Conservation (phyloP, 2,888 invertebrate species). For the Thyatira batis region DNA sequence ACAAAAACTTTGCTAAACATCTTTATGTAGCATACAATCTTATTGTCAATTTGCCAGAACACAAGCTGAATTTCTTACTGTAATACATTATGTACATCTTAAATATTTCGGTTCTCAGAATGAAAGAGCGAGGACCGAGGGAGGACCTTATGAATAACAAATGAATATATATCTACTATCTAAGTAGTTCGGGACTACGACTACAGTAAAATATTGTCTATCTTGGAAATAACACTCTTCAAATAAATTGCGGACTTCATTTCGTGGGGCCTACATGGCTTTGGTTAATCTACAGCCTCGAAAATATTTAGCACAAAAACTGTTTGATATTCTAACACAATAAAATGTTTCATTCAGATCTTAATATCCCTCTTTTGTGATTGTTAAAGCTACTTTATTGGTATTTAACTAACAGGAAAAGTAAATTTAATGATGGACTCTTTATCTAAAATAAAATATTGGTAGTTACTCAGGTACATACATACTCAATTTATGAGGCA, state of each 20-base stretch:
- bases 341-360: no score
- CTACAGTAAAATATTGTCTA: background rate
- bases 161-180: background rate
- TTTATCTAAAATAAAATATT: no score
- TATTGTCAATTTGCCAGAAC: background rate
- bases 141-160: background rate
- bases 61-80: background rate
- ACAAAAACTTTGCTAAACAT: conserved; percentile 3
- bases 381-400: no score
- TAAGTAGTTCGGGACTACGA: background rate
- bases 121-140: background rate
- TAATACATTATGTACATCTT: background rate
- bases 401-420: background rate
- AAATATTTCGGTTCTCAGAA: background rate
- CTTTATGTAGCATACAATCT: background rate
- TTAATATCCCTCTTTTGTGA: no score
- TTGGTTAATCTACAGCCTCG: no score
- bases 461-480: background rate
- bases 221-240: background rate
- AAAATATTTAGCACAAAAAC: no score
- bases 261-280: background rate
- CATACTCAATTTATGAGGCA: background rate
- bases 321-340: no score
- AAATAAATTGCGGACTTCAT: background rate
- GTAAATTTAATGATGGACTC: no score